Percentiles rank a stretch among this genome's conserved stretches.
Evolutionary conservation across 2,113 vertebrate genomes (phyloP).

Genomic region (Dolichotis patagonum): DNA sequence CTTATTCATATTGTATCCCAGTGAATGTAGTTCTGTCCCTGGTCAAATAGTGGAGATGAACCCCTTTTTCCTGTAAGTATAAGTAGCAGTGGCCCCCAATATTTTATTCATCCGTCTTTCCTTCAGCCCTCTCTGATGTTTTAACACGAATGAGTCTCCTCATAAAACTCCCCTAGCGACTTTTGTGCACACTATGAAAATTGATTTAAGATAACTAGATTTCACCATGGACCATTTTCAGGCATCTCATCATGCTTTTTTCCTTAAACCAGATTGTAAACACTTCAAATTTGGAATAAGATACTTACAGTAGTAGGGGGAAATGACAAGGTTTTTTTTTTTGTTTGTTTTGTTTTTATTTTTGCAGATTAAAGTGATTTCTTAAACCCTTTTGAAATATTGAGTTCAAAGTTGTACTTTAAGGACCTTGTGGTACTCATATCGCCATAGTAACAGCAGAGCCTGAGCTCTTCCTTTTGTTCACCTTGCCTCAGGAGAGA

Average conservation of each 20-base stretch:
- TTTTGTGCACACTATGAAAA: conserved; percentile 6
- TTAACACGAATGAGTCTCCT: not conserved
- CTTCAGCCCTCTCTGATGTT: not conserved
- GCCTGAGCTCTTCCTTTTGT: not conserved
- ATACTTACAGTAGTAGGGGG: conserved; percentile 21
- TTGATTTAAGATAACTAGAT: conserved; percentile 23
- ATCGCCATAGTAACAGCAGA: conserved; percentile 49
- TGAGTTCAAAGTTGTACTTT: conserved; percentile 14
- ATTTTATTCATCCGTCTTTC: not conserved
- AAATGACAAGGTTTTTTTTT: not conserved
- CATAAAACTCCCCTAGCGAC: not conserved
- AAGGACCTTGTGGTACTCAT: conserved; percentile 20
- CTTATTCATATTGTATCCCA: not conserved
- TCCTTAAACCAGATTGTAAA: conserved; percentile 36
- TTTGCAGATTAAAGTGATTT: conserved; percentile 62
- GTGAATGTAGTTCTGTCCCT: not conserved
- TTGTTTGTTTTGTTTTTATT: not conserved
- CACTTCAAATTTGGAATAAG: conserved; percentile 39
- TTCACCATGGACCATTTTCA: not conserved
- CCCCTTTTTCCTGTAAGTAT: not conserved
- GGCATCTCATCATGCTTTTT: conserved; percentile 11
- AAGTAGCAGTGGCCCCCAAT: no score
- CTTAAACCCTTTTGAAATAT: conserved; percentile 44
- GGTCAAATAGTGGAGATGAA: not conserved
- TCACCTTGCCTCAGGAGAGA: not conserved